Evolutionary conservation across 2,888 invertebrate genomes (phyloP).

Genomic region (Ganaspis brasiliensis): DNA sequence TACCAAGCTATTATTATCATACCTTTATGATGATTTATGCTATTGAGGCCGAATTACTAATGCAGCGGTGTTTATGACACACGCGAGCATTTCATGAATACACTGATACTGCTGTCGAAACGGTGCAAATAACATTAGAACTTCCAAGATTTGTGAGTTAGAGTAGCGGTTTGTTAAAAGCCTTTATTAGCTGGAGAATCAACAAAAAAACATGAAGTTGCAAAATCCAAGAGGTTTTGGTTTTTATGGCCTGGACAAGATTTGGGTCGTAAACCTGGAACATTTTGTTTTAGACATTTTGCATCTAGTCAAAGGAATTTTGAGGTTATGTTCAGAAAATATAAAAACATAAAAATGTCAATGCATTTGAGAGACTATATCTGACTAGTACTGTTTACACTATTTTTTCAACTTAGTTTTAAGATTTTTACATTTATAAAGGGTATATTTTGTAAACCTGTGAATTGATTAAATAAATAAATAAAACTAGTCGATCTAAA

Average conservation of each 20-base stretch:
- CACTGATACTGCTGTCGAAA: slow-evolving; percentile 8
- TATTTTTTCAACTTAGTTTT: too few species aligned
- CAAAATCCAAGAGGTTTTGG: neutral
- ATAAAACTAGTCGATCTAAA: too few species aligned
- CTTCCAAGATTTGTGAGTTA: neutral
- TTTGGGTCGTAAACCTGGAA: neutral
- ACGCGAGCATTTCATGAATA: neutral
- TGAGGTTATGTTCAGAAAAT: too few species aligned
- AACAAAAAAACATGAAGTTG: neutral
- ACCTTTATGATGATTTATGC: slow-evolving; percentile 26
- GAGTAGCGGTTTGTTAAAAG: neutral
- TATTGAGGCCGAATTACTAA: slow-evolving; percentile 58
- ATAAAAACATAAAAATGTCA: too few species aligned
- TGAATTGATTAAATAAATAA: too few species aligned
- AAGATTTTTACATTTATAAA: too few species aligned
- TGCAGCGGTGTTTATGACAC: neutral
- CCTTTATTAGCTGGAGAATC: neutral
- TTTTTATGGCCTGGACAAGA: neutral
- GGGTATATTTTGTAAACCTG: too few species aligned
- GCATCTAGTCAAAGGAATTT: too few species aligned
- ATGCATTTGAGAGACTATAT: too few species aligned
- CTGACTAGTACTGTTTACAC: too few species aligned
- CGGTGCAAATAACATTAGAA: slow-evolving; percentile 45
- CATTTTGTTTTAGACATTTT: too few species aligned
- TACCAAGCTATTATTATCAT: neutral